A percentile compares a stretch with the other conserved stretches of the same genome.
Conservation (phyloP, 2,113 vertebrate species). For the Aegotheles bennettii region DNA sequence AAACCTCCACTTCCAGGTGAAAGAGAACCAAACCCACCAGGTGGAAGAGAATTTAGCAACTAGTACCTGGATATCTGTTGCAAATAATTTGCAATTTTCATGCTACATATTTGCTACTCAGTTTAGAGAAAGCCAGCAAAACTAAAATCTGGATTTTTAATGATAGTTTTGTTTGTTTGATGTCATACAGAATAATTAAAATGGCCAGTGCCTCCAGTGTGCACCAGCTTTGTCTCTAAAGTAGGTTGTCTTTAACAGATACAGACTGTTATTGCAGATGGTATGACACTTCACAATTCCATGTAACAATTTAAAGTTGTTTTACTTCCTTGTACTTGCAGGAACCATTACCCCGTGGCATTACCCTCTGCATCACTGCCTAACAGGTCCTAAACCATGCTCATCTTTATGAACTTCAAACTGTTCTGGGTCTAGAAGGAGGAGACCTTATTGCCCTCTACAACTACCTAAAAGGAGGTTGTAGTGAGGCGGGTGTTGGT, state of each 20-base stretch:
- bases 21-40: accelerated
- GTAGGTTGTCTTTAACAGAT: not conserved
- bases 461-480: too few species aligned
- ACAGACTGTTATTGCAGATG: accelerated
- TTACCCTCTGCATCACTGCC: not conserved
- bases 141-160: not conserved
- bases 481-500: too few species aligned
- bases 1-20: not conserved
- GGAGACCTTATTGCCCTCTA: too few species aligned
- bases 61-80: not conserved
- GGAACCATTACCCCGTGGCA: not conserved
- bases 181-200: not conserved
- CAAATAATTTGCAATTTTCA: not conserved
- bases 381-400: not conserved
- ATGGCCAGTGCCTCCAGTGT: not conserved
- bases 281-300: not conserved
- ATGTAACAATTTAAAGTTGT: not conserved
- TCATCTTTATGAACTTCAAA: not conserved
- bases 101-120: not conserved
- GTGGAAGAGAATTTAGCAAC: not conserved
- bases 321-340: not conserved
- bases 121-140: not conserved
- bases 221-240: not conserved
- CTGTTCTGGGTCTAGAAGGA: not conserved
- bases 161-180: not conserved